Evolutionary conservation across 1,140 invertebrate genomes (phyloP).

Genomic region (Drosophila willistoni): DNA sequence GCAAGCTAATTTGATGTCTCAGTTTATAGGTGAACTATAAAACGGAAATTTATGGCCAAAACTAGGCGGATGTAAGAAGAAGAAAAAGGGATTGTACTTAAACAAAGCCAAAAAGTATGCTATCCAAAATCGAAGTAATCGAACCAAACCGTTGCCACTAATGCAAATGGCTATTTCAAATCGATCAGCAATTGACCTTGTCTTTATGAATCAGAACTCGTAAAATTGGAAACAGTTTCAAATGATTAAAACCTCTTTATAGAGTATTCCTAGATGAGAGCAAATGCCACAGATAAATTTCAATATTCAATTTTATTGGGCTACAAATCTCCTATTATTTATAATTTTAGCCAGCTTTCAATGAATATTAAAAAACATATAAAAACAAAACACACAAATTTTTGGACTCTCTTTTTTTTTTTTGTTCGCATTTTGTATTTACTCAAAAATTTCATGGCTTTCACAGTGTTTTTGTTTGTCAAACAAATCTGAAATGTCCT

Average conservation of each 20-base stretch:
- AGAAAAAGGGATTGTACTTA: background rate
- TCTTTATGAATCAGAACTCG: no score
- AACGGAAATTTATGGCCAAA: slow-evolving; percentile 43
- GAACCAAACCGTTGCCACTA: background rate
- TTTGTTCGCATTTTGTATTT: slow-evolving; percentile 25
- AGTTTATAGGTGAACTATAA: slow-evolving; percentile 52
- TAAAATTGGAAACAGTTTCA: background rate
- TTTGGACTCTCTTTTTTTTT: background rate
- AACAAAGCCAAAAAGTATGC: slow-evolving; percentile 6
- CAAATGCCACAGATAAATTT: background rate
- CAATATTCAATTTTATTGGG: background rate
- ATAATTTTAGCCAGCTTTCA: background rate
- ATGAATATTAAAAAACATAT: slow-evolving; percentile 2
- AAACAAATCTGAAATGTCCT: slow-evolving; percentile 15
- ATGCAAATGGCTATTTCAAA: background rate
- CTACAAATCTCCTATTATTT: background rate
- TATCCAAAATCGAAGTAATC: background rate
- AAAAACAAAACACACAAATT: background rate
- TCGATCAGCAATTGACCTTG: no score
- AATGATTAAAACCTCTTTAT: background rate
- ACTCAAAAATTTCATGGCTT: slow-evolving; percentile 50
- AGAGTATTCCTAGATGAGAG: no score
- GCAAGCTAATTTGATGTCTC: slow-evolving; percentile 55
- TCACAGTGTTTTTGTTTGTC: slow-evolving; percentile 24
- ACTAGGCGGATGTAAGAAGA: background rate